A percentile compares a stretch with the other conserved stretches of the same genome.
These are phyloP conservation scores for Meleagris gallopavo DNA, from an alignment of 2,113 vertebrate genomes.

Conservation along the genomic window DNA sequence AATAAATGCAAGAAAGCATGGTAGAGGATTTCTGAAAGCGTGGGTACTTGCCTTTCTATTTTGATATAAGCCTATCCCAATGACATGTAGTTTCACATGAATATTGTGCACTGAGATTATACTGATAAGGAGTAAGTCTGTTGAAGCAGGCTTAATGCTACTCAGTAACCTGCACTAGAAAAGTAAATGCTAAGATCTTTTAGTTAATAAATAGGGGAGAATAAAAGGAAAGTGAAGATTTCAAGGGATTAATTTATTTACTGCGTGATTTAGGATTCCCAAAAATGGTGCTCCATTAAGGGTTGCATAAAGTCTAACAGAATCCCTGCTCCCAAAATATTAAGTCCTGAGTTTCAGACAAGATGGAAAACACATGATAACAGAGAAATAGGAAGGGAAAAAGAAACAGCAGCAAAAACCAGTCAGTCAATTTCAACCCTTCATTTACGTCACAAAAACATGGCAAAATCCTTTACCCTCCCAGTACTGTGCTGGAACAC, in stretches of 20 bases:
- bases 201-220: slow-evolving; percentile 42
- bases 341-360: neutral
- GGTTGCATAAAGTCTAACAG: neutral
- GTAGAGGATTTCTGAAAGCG: neutral
- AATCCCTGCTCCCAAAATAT: neutral
- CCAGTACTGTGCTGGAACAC: slow-evolving; percentile 38
- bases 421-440: neutral
- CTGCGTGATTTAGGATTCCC: neutral
- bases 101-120: neutral
- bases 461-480: slow-evolving; percentile 48
- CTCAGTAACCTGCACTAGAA: neutral
- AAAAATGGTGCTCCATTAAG: neutral
- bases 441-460: slow-evolving; percentile 44
- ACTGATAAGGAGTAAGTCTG: neutral
- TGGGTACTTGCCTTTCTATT: neutral
- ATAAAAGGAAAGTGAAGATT: slow-evolving; percentile 22
- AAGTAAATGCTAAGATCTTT: slow-evolving; percentile 37
- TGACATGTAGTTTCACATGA: neutral
- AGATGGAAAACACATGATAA: neutral
- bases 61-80: neutral
- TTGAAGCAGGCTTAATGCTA: neutral
- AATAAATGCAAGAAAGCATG: neutral
- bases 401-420: neutral
- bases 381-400: neutral
- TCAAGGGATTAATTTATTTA: neutral